phyloP scores from a whole-genome alignment of 2,888 invertebrate genomes.

The Allolobophora icterica region DNA sequence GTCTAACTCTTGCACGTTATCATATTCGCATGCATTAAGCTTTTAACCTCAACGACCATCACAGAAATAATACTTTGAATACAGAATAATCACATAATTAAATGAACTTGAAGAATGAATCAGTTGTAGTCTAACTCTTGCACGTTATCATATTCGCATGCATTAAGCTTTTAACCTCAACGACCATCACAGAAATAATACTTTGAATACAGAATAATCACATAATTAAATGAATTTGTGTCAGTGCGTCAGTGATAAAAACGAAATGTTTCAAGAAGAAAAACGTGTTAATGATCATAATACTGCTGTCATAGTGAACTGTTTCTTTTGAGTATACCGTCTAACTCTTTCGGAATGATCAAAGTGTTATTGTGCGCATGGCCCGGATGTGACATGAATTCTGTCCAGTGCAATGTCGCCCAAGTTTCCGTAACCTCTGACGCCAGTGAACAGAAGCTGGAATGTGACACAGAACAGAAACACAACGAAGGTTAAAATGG shows the following conservation, averaged over 20 bases:
- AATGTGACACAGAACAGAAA: not conserved
- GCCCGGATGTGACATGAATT: slow-evolving; percentile 15
- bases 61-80: no score
- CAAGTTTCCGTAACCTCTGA: slow-evolving; percentile 21
- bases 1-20: not conserved
- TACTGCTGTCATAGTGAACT: not conserved
- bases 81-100: no score
- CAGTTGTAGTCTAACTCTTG: not conserved
- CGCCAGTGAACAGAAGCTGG: slow-evolving; percentile 33
- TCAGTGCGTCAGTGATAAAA: no score
- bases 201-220: no score
- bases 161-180: not conserved
- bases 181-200: not conserved
- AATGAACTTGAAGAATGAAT: no score
- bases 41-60: not conserved
- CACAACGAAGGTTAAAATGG: not conserved
- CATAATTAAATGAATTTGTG: no score
- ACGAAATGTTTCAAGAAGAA: no score
- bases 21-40: not conserved
- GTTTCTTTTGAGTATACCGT: not conserved
- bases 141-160: not conserved
- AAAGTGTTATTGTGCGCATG: not conserved
- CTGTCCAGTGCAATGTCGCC: slow-evolving; percentile 33
- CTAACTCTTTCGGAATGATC: not conserved
- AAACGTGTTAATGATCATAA: no score